These are phyloP conservation scores for Panthera tigris DNA, from an alignment of 2,113 vertebrate genomes.

Conservation along the genomic window DNA sequence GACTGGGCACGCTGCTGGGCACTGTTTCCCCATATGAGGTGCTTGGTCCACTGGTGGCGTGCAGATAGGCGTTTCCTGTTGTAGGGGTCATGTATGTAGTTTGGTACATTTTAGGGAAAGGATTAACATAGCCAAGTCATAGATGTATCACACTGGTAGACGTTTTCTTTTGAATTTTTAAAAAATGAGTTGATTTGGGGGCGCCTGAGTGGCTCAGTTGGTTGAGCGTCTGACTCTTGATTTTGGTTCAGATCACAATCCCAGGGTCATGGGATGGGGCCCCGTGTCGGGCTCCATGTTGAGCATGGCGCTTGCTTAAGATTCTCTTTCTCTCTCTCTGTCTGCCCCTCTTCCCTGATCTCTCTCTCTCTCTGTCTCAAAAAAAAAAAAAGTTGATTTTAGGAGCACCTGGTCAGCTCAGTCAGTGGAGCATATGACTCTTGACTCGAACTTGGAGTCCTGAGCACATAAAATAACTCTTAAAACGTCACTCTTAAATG, in stretches of 20 bases:
- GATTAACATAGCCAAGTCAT: neutral
- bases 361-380: too few species aligned
- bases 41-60: accelerated
- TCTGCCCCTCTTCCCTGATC: too few species aligned
- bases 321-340: too few species aligned
- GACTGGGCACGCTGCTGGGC: neutral
- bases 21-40: accelerated
- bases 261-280: too few species aligned
- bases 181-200: neutral
- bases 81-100: neutral
- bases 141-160: neutral
- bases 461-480: conserved; percentile 39
- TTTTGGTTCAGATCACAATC: too few species aligned
- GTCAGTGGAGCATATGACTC: neutral
- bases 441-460: neutral
- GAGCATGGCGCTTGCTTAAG: too few species aligned
- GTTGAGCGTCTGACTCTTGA: neutral
- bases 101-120: neutral
- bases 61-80: neutral
- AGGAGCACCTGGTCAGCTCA: neutral
- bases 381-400: neutral
- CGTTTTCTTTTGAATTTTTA: neutral
- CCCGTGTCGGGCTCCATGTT: too few species aligned
- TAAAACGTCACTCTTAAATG: conserved; percentile 48
- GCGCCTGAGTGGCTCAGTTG: neutral